Base-by-base conservation (phyloP, 2,113 vertebrate genomes). In the Anolis sagrei region DNA sequence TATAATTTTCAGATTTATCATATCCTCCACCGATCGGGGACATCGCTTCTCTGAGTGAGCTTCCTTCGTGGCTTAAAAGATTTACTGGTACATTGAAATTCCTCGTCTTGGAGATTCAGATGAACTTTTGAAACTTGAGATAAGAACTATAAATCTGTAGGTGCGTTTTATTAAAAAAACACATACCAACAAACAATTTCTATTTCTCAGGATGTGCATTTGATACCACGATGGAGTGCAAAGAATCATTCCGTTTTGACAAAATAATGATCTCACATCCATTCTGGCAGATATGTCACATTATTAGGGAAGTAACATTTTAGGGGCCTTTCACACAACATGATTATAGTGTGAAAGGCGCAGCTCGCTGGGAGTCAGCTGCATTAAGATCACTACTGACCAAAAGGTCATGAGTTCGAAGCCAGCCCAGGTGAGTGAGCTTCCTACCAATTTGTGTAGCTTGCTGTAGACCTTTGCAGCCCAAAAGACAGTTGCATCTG, bases 1-100 rank as follows among this genome's bases (percentile, higher is more conserved):
- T 96, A 96, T 96, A 95, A 94, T 93, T 95, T 90, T 93, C 87
- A 95, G 94, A 96, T 94, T 95, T 94, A 95, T 97, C 92, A 83
- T 93, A 95, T 95, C 86, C 95, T 91, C 87, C 10, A 39, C 90
- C 87, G 91, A 93, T 94, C 95, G 93, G 90, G 92, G 90, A 93
- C 93, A 91, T 77, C 84, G 85, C 92, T 94, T 88, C 92, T 94
- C 89, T 82, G 88, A 94, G 92, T 91, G 93, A 92, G 87, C 93
- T 93, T 95, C 94, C 90, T 93, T 95, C 90, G 66, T 93, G 92
- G 92, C 93, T 94, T 94, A 82, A 90, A 96, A 96, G 95, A 95
- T 96, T 96, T 87, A 95, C 88, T 51, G 91, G 88, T 95, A 86
- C 82, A 90, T 94, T 95, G 93, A 93, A 95, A 96, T 94, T 95